phyloP scores from a whole-genome alignment of 1,140 invertebrate species.

The Ceratina japonica region DNA sequence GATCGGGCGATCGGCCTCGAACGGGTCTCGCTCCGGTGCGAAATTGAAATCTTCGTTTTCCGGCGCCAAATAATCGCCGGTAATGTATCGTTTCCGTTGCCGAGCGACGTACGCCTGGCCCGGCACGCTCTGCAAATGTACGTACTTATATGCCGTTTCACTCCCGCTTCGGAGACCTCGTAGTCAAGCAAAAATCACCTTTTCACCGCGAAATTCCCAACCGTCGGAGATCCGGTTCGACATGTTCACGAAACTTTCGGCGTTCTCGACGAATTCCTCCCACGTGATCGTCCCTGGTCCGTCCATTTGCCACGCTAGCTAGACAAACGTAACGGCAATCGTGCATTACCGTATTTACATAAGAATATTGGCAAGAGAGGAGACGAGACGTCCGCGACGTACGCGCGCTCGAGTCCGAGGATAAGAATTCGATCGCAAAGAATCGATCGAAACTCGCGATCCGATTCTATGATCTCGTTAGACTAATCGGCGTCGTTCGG shows the following conservation, averaged over 20 bases:
- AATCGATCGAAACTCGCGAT: too few relatives aligned
- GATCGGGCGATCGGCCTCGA: constrained; percentile 63
- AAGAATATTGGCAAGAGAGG: not conserved
- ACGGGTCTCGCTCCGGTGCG: constrained; percentile 67
- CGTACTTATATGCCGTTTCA: too few relatives aligned
- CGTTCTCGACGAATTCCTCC: constrained; percentile 75
- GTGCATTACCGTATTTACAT: not conserved
- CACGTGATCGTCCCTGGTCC: constrained; percentile 75
- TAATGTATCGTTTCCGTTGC: constrained; percentile 65
- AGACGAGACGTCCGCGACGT: too few relatives aligned
- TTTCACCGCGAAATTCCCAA: constrained; percentile 73
- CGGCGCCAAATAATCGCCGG: constrained; percentile 34
- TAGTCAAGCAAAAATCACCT: constrained; percentile 62
- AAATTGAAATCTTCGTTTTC: constrained; percentile 52
- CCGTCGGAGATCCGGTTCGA: constrained; percentile 71
- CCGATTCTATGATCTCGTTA: too few relatives aligned
- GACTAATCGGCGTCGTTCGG: too few relatives aligned
- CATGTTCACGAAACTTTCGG: constrained; percentile 65
- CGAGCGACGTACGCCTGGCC: constrained; percentile 72
- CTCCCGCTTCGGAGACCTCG: too few relatives aligned
- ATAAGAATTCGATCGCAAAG: too few relatives aligned
- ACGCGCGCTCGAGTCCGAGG: too few relatives aligned
- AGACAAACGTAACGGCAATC: not conserved
- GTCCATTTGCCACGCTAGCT: constrained; percentile 64
- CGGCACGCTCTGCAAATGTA: constrained; percentile 61